phyloP scores from a whole-genome alignment of 2,797 vertebrate species.

The Channallabes apus region DNA sequence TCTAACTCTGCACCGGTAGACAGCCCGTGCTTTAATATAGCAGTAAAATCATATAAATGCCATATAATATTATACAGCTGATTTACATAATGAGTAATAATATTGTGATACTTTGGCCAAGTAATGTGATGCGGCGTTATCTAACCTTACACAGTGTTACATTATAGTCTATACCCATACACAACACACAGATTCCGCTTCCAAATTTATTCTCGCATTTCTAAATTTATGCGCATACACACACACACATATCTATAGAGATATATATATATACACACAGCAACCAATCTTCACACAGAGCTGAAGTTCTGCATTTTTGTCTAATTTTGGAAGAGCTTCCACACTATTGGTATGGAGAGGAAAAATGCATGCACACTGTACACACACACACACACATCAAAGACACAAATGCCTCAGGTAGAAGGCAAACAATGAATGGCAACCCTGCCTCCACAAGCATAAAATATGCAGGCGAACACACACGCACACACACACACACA shows the following conservation, averaged over 20 bases:
- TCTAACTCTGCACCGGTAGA: not conserved
- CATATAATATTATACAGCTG: not conserved
- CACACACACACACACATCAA: constrained; percentile 22
- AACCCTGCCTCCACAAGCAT: constrained; percentile 25
- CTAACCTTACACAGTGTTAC: constrained; percentile 26
- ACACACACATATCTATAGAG: no score
- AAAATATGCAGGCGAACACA: constrained; percentile 41
- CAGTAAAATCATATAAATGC: not conserved
- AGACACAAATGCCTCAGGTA: constrained; percentile 23
- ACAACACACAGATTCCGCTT: not conserved
- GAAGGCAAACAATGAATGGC: constrained; percentile 29
- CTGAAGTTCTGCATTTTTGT: not conserved
- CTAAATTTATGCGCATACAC: not conserved
- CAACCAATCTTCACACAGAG: constrained; percentile 9
- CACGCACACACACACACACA: constrained; percentile 16
- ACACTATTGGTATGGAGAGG: not conserved
- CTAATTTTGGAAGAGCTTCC: constrained; percentile 6
- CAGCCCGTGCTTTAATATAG: not conserved
- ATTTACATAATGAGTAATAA: constrained; percentile 23
- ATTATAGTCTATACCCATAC: not conserved
- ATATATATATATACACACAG: no score
- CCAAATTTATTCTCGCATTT: constrained; percentile 11
- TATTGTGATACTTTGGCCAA: constrained; percentile 22
- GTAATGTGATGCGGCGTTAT: constrained; percentile 16
- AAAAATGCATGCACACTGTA: not conserved